phyloP scores from a whole-genome alignment of 2,888 invertebrate species.

The Lobophora halterata region DNA sequence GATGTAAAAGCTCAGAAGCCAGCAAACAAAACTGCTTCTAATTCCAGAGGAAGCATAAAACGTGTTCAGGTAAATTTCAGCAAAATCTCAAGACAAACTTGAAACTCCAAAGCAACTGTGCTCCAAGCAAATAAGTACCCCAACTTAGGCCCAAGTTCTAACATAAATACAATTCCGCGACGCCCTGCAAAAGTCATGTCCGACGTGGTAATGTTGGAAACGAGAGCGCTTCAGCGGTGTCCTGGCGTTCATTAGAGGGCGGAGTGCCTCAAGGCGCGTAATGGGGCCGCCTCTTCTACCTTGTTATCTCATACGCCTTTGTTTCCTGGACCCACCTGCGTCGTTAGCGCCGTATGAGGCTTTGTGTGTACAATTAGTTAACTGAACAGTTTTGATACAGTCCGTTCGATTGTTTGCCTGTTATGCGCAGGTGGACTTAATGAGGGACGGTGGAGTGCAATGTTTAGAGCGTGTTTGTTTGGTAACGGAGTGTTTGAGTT shows the following conservation, averaged over 20 bases:
- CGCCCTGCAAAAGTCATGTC: constrained; percentile 35
- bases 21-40: too few species aligned
- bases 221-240: constrained; percentile 50
- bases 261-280: constrained; percentile 59
- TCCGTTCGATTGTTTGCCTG: constrained; percentile 37
- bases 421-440: constrained; percentile 33
- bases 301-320: constrained; percentile 71
- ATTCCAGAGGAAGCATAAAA: too few species aligned
- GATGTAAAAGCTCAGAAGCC: too few species aligned
- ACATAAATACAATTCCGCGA: constrained; percentile 19
- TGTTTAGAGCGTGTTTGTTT: constrained; percentile 20
- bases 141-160: constrained; percentile 15
- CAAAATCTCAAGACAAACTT: constrained; percentile 6
- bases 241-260: constrained; percentile 51
- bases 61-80: too few species aligned
- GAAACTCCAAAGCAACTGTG: constrained; percentile 8
- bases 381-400: constrained; percentile 61
- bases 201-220: constrained; percentile 44
- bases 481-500: too few species aligned
- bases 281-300: constrained; percentile 64
- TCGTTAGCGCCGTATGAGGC: constrained; percentile 43
- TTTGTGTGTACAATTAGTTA: constrained; percentile 67
- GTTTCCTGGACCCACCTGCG: constrained; percentile 34
- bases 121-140: constrained; percentile 8
- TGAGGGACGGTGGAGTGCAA: constrained; percentile 31